These are phyloP conservation scores for Zaprionus tsacasi DNA, from an alignment of 1,140 invertebrate species.

Conservation along the genomic window DNA sequence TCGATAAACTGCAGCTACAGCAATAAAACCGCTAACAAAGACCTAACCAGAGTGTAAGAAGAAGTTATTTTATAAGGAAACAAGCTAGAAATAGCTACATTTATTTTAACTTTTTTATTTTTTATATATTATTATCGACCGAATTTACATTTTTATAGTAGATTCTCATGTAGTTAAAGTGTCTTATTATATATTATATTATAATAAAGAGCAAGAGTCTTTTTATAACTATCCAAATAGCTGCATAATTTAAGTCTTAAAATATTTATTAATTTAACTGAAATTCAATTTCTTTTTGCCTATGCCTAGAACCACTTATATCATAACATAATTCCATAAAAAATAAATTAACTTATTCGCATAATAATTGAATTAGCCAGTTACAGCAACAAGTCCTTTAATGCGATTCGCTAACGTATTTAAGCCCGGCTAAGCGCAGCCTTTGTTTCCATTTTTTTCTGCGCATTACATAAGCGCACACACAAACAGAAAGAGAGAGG, in stretches of 20 bases:
- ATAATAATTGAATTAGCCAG: conserved; percentile 17
- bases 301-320: not conserved
- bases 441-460: conserved; percentile 1
- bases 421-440: not conserved
- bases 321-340: not conserved
- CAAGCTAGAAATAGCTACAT: no score
- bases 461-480: conserved; percentile 3
- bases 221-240: no score
- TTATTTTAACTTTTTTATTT: no score
- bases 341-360: conserved; percentile 30
- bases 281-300: not conserved
- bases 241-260: not conserved
- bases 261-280: not conserved
- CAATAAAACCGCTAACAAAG: no score
- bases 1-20: no score
- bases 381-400: conserved; percentile 44
- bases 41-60: no score
- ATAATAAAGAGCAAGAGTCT: no score
- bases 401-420: conserved; percentile 17
- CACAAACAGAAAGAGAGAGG: not conserved
- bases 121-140: no score
- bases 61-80: no score
- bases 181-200: no score
- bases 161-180: no score
- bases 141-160: no score